These are phyloP conservation scores for Sericinus montela DNA, from an alignment of 2,888 invertebrate species.

Conservation along the genomic window DNA sequence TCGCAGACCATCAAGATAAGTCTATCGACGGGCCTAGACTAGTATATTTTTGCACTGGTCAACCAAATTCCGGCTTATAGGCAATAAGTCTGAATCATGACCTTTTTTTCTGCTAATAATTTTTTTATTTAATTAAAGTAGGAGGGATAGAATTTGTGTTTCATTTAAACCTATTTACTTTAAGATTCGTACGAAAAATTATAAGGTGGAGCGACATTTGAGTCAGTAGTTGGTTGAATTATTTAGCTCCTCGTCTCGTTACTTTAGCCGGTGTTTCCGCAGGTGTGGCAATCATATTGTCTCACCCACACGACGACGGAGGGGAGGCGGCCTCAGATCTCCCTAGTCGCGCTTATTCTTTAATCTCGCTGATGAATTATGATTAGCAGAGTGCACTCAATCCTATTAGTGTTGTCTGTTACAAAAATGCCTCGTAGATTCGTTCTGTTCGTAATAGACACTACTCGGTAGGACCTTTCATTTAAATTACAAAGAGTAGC, in stretches of 20 bases:
- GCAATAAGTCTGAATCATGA: too few species aligned
- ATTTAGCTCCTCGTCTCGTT: slow-evolving; percentile 75
- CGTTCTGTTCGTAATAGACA: slow-evolving; percentile 41
- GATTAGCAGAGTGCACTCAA: slow-evolving; percentile 78
- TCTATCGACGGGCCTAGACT: too few species aligned
- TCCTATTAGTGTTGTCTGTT: slow-evolving; percentile 64
- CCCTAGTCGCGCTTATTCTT: slow-evolving; percentile 67
- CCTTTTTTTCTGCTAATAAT: too few species aligned
- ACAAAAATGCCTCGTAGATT: slow-evolving; percentile 50
- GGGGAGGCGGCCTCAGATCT: slow-evolving; percentile 28
- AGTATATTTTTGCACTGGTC: too few species aligned
- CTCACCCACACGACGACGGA: slow-evolving; percentile 46
- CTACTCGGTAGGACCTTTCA: slow-evolving; percentile 15
- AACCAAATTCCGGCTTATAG: too few species aligned
- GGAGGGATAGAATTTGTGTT: too few species aligned
- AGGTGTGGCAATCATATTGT: slow-evolving; percentile 79
- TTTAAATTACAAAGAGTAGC: slow-evolving; percentile 12
- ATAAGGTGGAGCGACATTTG: slow-evolving; percentile 46
- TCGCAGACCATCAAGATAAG: too few species aligned
- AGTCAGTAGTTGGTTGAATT: slow-evolving; percentile 61
- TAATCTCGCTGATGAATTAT: slow-evolving; percentile 79
- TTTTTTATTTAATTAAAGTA: too few species aligned
- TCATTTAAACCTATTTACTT: too few species aligned
- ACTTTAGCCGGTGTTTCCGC: slow-evolving; percentile 72
- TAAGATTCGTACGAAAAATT: slow-evolving; percentile 11